Evolutionary conservation across 2,888 invertebrate genomes (phyloP).

Genomic region (Hoplodrina ambigua): DNA sequence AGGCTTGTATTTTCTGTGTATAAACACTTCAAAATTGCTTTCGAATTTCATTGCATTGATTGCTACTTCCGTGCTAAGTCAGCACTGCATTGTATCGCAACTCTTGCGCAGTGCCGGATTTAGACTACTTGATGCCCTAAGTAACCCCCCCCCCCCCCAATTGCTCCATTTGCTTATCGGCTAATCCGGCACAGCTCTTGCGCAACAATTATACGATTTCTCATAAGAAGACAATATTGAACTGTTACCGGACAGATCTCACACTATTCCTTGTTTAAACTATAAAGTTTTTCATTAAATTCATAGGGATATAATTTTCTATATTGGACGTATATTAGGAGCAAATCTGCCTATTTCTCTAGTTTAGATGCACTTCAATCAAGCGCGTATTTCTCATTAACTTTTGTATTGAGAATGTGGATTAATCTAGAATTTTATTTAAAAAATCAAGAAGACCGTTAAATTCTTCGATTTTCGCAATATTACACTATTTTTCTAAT

Average conservation of each 20-base stretch:
- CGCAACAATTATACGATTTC: constrained; percentile 6
- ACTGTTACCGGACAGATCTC: constrained; percentile 7
- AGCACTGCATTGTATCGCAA: background rate
- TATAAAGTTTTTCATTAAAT: constrained; percentile 6
- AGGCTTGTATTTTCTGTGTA: constrained; percentile 14
- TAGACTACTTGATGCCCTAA: no score
- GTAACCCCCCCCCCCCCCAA: no score
- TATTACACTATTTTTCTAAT: constrained; percentile 14
- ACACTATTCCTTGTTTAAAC: constrained; percentile 16
- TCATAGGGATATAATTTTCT: constrained; percentile 3
- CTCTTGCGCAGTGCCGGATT: background rate
- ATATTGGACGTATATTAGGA: constrained; percentile 41
- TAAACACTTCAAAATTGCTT: constrained; percentile 28
- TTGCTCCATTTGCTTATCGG: no score
- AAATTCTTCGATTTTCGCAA: constrained; percentile 19
- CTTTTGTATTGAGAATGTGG: constrained; percentile 8
- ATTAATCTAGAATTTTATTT: constrained; percentile 23
- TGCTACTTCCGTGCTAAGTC: background rate
- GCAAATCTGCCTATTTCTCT: constrained; percentile 10
- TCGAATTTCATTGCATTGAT: constrained; percentile 7
- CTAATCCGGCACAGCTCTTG: background rate
- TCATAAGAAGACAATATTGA: constrained; percentile 2
- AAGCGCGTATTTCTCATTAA: background rate
- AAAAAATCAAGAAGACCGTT: constrained; percentile 30
- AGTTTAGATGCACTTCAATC: constrained; percentile 11